A percentile compares a stretch with the other conserved stretches of the same genome.
Conservation (phyloP, 2,888 invertebrate genomes). For the Ceramica pisi region DNA sequence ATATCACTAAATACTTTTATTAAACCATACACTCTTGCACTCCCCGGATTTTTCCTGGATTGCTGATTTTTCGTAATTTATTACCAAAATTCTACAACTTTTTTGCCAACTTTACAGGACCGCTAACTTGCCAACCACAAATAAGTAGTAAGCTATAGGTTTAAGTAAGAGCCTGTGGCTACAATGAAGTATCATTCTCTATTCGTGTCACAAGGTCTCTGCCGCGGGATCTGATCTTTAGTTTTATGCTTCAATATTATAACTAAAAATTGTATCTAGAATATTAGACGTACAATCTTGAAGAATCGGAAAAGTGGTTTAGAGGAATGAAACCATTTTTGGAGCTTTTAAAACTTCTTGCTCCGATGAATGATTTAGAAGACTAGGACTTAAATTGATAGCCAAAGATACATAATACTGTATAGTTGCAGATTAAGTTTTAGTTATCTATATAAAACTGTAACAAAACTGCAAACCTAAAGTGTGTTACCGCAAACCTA, state of each 20-base stretch:
- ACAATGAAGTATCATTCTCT: slow-evolving; percentile 75
- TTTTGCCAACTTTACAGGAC: slow-evolving; percentile 72
- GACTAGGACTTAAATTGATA: no score
- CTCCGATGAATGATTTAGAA: neutral
- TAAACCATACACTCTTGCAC: no score
- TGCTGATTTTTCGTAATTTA: neutral
- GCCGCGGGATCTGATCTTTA: slow-evolving; percentile 48
- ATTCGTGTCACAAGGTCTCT: slow-evolving; percentile 76
- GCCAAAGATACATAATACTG: neutral
- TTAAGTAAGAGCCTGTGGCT: slow-evolving; percentile 68
- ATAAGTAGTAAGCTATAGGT: slow-evolving; percentile 56
- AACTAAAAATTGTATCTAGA: neutral
- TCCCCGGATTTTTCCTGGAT: neutral
- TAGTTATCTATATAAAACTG: neutral
- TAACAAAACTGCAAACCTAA: neutral
- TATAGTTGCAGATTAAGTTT: neutral
- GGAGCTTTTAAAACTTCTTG: neutral
- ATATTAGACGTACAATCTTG: neutral
- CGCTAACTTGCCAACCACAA: slow-evolving; percentile 77
- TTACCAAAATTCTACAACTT: slow-evolving; percentile 31
- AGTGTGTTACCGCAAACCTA: neutral
- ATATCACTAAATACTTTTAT: no score
- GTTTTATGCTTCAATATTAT: slow-evolving; percentile 36
- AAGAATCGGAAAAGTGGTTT: neutral
- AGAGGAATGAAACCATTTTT: neutral